Evolutionary conservation across 2,113 vertebrate genomes (phyloP).

Genomic region (Apodemus speciosus): DNA sequence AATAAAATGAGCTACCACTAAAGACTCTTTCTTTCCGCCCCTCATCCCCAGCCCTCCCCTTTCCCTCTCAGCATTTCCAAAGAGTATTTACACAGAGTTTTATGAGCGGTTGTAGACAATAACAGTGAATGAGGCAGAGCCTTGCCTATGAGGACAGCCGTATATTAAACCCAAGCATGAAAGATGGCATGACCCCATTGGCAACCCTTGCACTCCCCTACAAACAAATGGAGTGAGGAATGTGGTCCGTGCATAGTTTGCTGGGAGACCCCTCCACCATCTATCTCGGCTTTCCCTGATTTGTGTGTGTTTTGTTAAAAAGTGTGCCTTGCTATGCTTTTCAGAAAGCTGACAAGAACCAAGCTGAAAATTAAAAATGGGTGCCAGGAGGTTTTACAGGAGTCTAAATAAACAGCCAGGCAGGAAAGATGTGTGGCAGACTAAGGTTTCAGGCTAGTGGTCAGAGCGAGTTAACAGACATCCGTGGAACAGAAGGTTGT

Average conservation of each 20-base stretch:
- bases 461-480: slow-evolving; percentile 66
- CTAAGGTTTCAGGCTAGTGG: slow-evolving; percentile 71
- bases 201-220: not conserved
- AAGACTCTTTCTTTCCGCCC: not conserved
- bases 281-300: slow-evolving; percentile 64
- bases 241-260: not conserved
- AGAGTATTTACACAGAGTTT: slow-evolving; percentile 43
- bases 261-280: not conserved
- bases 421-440: slow-evolving; percentile 76
- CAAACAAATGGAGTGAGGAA: slow-evolving; percentile 66
- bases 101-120: not conserved
- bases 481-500: slow-evolving; percentile 63
- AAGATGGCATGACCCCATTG: slow-evolving; percentile 3
- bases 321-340: slow-evolving; percentile 59
- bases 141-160: not conserved
- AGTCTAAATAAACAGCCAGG: slow-evolving; percentile 70
- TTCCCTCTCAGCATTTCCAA: not conserved
- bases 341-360: slow-evolving; percentile 76
- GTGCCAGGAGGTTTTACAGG: slow-evolving; percentile 67
- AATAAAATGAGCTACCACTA: slow-evolving; percentile 17
- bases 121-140: not conserved
- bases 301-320: slow-evolving; percentile 77
- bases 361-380: slow-evolving; percentile 72
- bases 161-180: not conserved
- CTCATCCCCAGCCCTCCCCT: too few species aligned